phyloP scores from a whole-genome alignment of 2,888 invertebrate genomes.

The Hydrotaea cyrtoneurina region DNA sequence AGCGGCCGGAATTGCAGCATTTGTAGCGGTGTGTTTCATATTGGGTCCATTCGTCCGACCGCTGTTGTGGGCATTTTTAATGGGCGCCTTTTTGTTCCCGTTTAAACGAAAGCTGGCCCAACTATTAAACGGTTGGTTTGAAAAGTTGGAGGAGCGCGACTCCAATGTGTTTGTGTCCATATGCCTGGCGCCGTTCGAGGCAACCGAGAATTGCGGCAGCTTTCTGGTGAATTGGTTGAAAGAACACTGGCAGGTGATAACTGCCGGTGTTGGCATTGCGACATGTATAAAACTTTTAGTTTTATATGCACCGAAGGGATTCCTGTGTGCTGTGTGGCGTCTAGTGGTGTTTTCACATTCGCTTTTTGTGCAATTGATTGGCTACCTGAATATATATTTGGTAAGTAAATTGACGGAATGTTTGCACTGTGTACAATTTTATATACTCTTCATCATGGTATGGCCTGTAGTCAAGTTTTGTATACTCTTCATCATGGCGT shows the following conservation, averaged over 20 bases:
- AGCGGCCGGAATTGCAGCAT: slow-evolving; percentile 78
- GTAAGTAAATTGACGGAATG: slow-evolving; percentile 68
- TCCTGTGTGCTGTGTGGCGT: slow-evolving; percentile 83
- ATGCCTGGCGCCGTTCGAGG: slow-evolving; percentile 87
- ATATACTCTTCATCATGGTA: background rate
- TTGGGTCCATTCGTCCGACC: slow-evolving; percentile 96
- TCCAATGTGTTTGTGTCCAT: slow-evolving; percentile 85
- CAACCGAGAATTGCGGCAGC: slow-evolving; percentile 89
- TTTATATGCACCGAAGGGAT: slow-evolving; percentile 84
- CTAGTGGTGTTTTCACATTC: slow-evolving; percentile 77
- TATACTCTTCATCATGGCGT: no score
- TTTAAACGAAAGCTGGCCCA: slow-evolving; percentile 92
- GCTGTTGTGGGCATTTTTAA: slow-evolving; percentile 96
- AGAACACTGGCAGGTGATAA: slow-evolving; percentile 85
- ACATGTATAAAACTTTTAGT: slow-evolving; percentile 76
- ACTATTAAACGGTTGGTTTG: slow-evolving; percentile 90
- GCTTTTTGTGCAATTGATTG: slow-evolving; percentile 76
- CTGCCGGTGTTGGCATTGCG: slow-evolving; percentile 80
- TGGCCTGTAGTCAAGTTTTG: no score
- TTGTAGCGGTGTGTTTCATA: slow-evolving; percentile 88
- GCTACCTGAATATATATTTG: slow-evolving; percentile 77
- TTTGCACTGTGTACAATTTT: background rate
- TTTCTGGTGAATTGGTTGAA: slow-evolving; percentile 87
- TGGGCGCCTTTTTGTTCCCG: slow-evolving; percentile 98
- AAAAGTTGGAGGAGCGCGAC: slow-evolving; percentile 85